Evolutionary conservation across 2,113 vertebrate species (phyloP).

Genomic region (Charina bottae): DNA sequence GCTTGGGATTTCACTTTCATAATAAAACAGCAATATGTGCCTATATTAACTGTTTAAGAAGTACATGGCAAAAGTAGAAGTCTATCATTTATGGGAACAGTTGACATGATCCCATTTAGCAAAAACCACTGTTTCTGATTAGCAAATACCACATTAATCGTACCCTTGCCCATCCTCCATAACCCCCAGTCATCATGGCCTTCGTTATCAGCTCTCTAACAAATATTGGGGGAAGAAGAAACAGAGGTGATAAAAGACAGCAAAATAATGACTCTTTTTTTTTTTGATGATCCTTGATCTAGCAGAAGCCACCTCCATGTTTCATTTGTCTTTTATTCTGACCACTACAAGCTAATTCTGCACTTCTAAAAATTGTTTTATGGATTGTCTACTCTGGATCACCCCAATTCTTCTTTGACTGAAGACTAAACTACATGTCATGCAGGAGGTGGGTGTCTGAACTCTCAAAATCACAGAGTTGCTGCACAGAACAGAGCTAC

Average conservation of each 20-base stretch:
- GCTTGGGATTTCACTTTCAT: conserved; percentile 9
- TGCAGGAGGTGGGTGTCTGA: background rate
- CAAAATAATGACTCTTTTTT: background rate
- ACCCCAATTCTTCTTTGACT: background rate
- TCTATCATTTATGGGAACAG: background rate
- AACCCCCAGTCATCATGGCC: background rate
- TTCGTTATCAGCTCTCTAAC: background rate
- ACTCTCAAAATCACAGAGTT: background rate
- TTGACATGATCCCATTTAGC: background rate
- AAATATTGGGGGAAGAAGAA: background rate
- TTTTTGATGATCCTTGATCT: background rate
- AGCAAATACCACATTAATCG: background rate
- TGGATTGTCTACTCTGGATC: background rate
- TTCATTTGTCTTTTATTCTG: background rate
- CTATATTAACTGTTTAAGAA: background rate
- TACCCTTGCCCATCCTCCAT: background rate
- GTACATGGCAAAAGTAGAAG: background rate
- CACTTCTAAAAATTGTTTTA: background rate
- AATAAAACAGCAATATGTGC: background rate
- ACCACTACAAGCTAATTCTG: background rate
- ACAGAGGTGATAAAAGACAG: background rate
- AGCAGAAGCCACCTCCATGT: background rate
- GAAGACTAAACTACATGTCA: background rate
- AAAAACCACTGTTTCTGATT: background rate
- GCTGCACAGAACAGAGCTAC: background rate